Percentiles rank a stretch among this genome's conserved stretches.
phyloP scores from a whole-genome alignment of 1,140 invertebrate genomes.

The Coptotermes formosanus region DNA sequence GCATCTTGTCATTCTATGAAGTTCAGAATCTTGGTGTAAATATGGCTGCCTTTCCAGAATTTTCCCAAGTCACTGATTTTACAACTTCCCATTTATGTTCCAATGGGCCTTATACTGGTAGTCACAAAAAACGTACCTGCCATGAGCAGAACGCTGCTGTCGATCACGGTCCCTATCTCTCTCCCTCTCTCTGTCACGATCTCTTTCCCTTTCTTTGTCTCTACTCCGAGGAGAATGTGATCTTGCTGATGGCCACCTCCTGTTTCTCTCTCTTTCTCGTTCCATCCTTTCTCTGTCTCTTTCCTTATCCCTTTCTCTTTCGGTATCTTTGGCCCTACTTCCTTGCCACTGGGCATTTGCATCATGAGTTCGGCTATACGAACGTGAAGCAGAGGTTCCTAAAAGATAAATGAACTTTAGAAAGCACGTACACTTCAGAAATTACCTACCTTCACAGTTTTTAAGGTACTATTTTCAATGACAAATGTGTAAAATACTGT shows the following conservation, averaged over 20 bases:
- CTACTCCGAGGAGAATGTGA: slow-evolving; percentile 44
- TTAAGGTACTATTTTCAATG: not conserved
- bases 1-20: too few relatives aligned
- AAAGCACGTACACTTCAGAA: too few relatives aligned
- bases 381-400: not conserved
- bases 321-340: not conserved
- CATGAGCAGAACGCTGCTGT: slow-evolving; percentile 39
- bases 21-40: too few relatives aligned
- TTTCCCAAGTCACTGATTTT: too few relatives aligned
- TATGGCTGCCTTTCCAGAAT: too few relatives aligned
- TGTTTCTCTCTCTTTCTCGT: slow-evolving; percentile 45
- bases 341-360: not conserved
- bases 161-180: slow-evolving; percentile 33
- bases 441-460: too few relatives aligned
- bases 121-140: slow-evolving; percentile 26
- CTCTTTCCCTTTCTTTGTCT: slow-evolving; percentile 48
- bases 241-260: slow-evolving; percentile 38
- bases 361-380: slow-evolving; percentile 23
- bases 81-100: not conserved
- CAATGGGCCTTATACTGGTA: slow-evolving; percentile 38
- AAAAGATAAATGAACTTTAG: not conserved
- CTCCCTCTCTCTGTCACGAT: slow-evolving; percentile 43
- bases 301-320: slow-evolving; percentile 40
- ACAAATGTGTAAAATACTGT: not conserved
- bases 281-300: slow-evolving; percentile 23